Percentiles rank a stretch among this genome's conserved stretches.
These are phyloP conservation scores for Jordanella pulchra DNA, from an alignment of 2,797 vertebrate species.

Conservation along the genomic window DNA sequence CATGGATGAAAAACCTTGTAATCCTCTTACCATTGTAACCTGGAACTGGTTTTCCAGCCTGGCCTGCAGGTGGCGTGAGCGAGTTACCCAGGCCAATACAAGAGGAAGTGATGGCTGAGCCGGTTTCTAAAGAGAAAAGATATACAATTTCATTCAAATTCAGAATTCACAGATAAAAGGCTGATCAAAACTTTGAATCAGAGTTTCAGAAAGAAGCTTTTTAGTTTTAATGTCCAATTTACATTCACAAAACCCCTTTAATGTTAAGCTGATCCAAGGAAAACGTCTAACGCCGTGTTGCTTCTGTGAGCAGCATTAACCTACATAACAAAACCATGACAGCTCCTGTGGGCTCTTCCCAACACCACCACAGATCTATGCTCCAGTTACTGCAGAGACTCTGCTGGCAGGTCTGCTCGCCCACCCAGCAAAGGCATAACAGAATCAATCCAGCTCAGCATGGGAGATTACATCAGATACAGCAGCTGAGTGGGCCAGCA, in stretches of 20 bases:
- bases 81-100: conserved; percentile 90
- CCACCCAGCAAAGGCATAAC: conserved; percentile 31
- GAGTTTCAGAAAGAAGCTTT: neutral
- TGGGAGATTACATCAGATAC: conserved; percentile 36
- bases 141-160: conserved; percentile 1
- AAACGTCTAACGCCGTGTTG: neutral
- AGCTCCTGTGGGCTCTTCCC: conserved; percentile 55
- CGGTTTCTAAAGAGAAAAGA: conserved; percentile 83
- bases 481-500: conserved; percentile 11
- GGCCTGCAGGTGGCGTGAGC: conserved; percentile 88
- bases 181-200: neutral
- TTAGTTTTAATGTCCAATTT: neutral
- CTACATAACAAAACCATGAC: conserved; percentile 62
- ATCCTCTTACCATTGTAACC: conserved; percentile 90
- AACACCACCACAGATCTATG: conserved; percentile 25
- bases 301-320: conserved; percentile 50
- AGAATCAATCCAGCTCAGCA: conserved; percentile 34
- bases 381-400: conserved; percentile 43
- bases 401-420: conserved; percentile 16
- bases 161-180: neutral
- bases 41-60: conserved; percentile 92
- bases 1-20: neutral
- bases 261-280: neutral
- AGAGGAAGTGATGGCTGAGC: conserved; percentile 91
- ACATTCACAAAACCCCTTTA: neutral